Percentiles rank a stretch among this genome's conserved stretches.
Conservation (phyloP, 2,113 vertebrate species). For the Zosterops japonicus region DNA sequence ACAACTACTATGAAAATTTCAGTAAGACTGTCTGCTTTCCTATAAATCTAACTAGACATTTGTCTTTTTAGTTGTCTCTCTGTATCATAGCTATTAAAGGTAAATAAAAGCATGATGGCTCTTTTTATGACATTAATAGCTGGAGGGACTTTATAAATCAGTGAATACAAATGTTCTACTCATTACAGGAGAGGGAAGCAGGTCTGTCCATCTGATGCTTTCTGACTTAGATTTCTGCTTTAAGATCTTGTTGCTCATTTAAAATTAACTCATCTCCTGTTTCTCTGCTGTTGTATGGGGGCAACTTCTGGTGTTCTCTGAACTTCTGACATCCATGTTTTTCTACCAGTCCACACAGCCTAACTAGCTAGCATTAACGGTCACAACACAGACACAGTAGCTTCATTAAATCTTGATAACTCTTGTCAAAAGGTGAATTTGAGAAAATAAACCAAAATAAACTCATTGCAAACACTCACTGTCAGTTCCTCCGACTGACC, state of each 20-base stretch:
- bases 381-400: neutral
- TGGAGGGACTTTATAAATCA: slow-evolving; percentile 6
- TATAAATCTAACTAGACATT: slow-evolving; percentile 18
- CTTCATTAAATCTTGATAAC: neutral
- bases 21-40: neutral
- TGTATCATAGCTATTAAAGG: slow-evolving; percentile 5
- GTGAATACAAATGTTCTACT: neutral
- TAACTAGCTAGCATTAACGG: neutral
- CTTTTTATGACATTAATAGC: slow-evolving; percentile 2
- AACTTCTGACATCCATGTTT: neutral
- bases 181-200: neutral
- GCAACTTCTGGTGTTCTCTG: neutral
- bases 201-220: neutral
- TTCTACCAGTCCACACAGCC: neutral
- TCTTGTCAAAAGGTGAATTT: neutral
- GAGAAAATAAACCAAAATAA: neutral
- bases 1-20: slow-evolving; percentile 34
- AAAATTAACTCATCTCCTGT: neutral
- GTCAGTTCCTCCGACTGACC: neutral
- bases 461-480: neutral
- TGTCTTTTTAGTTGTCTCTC: slow-evolving; percentile 17
- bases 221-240: neutral
- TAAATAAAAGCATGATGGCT: slow-evolving; percentile 44
- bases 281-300: neutral
- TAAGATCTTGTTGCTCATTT: neutral